phyloP scores from a whole-genome alignment of 2,113 vertebrate genomes.

The Rhipidura dahli region DNA sequence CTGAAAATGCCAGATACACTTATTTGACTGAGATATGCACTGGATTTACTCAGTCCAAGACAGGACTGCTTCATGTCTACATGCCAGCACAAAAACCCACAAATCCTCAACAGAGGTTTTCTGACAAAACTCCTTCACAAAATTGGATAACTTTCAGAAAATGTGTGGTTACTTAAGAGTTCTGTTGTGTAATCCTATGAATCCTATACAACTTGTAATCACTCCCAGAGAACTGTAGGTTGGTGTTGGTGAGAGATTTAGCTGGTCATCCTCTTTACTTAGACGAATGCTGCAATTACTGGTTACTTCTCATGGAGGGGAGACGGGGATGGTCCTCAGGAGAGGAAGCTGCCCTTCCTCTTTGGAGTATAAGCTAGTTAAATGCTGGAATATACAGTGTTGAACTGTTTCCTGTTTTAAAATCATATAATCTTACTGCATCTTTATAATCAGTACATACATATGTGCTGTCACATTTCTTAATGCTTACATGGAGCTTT shows the following conservation, averaged over 20 bases:
- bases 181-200: neutral
- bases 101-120: neutral
- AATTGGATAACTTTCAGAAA: neutral
- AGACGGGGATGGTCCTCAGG: neutral
- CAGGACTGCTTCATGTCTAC: neutral
- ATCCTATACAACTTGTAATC: neutral
- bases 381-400: neutral
- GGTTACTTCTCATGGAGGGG: neutral
- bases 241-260: neutral
- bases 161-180: neutral
- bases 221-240: neutral
- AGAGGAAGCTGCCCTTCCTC: neutral
- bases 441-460: neutral
- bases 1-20: neutral
- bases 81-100: neutral
- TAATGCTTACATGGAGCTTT: neutral
- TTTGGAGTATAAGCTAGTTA: neutral
- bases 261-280: neutral
- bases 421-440: neutral
- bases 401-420: neutral
- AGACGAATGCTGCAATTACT: neutral
- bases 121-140: neutral
- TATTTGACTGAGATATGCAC: neutral
- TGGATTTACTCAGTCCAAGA: neutral
- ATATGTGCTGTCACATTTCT: neutral